A percentile compares a stretch with the other conserved stretches of the same genome.
Evolutionary conservation across 2,888 invertebrate genomes (phyloP).

Genomic region (Tachina grossa): DNA sequence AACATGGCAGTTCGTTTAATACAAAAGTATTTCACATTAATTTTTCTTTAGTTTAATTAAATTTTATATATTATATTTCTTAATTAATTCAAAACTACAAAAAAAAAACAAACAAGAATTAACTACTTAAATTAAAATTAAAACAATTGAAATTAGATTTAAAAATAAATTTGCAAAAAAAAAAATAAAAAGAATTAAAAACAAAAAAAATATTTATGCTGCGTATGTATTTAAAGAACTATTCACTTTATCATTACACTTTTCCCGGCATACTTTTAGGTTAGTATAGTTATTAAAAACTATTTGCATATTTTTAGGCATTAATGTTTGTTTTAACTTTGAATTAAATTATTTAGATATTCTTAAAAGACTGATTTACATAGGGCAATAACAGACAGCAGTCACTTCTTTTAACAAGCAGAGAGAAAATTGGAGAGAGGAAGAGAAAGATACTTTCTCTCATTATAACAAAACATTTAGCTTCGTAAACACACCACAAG

Average conservation of each 20-base stretch:
- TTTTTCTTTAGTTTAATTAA: conserved; percentile 26
- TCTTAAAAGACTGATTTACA: not conserved
- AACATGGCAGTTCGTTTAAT: conserved; percentile 49
- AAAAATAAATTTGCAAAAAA: conserved; percentile 23
- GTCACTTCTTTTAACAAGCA: too few relatives aligned
- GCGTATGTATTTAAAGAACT: not conserved
- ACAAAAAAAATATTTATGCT: not conserved
- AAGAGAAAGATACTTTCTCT: too few relatives aligned
- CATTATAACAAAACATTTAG: too few relatives aligned
- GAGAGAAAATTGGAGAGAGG: too few relatives aligned
- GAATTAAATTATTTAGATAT: not conserved
- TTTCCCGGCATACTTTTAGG: conserved; percentile 13
- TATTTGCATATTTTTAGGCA: not conserved
- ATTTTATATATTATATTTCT: not conserved
- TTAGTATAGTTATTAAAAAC: conserved; percentile 26
- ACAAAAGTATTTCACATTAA: conserved; percentile 2
- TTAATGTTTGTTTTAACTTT: not conserved
- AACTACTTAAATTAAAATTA: conserved; percentile 37
- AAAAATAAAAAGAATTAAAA: conserved; percentile 2
- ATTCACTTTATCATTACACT: not conserved
- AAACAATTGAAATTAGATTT: conserved; percentile 26
- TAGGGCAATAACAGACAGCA: not conserved
- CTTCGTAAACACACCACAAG: too few relatives aligned
- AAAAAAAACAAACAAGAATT: conserved; percentile 1
- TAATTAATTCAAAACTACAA: conserved; percentile 30